These are phyloP conservation scores for Pseudococcus longispinus DNA, from an alignment of 2,888 invertebrate genomes.

Conservation along the genomic window DNA sequence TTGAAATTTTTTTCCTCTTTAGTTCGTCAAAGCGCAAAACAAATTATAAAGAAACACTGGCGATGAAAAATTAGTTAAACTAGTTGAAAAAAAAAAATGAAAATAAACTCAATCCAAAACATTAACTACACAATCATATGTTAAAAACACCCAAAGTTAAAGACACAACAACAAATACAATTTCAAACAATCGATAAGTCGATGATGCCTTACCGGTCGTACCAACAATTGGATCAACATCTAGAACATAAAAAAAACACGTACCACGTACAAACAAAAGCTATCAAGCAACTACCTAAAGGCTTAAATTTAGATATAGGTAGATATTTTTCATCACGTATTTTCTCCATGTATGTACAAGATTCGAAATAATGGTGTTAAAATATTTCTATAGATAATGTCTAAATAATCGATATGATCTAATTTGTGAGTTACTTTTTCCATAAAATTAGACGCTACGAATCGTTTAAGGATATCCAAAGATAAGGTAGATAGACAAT, in stretches of 20 bases:
- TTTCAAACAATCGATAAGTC: conserved; percentile 53
- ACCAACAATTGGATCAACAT: neutral
- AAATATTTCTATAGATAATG: neutral
- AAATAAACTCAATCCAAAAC: conserved; percentile 29
- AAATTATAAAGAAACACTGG: neutral
- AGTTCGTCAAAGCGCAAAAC: conserved; percentile 19
- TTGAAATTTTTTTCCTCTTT: neutral
- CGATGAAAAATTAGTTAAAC: conserved; percentile 21
- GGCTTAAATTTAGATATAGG: neutral
- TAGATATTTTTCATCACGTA: neutral
- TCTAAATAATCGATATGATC: neutral
- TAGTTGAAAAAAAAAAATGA: neutral
- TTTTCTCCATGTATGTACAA: neutral
- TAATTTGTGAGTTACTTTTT: neutral
- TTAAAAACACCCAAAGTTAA: conserved; percentile 48
- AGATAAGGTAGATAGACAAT: neutral
- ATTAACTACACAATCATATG: conserved; percentile 42
- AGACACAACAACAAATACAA: conserved; percentile 47
- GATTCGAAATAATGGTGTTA: neutral
- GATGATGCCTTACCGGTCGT: conserved; percentile 52
- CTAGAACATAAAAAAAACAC: conserved; percentile 54
- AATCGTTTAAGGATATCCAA: neutral
- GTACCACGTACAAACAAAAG: conserved; percentile 50
- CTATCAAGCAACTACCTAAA: conserved; percentile 51
- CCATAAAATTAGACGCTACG: neutral